Percentiles rank a stretch among this genome's conserved stretches.
phyloP scores from a whole-genome alignment of 2,888 invertebrate species.

The Limnephilus lunatus region DNA sequence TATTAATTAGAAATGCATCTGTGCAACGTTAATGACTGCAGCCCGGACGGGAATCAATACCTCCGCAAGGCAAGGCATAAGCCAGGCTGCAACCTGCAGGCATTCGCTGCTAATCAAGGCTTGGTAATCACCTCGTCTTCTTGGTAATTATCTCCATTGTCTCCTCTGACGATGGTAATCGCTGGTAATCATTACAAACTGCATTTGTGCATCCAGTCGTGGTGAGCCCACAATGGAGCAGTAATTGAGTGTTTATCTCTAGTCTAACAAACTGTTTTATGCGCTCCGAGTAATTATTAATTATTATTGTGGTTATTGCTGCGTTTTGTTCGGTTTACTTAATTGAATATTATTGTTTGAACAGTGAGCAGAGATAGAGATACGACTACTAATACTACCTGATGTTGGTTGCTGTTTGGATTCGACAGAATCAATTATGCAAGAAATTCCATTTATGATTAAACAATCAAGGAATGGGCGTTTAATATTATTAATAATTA shows the following conservation, averaged over 20 bases:
- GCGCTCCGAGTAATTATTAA: neutral
- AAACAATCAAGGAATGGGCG: neutral
- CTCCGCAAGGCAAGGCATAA: neutral
- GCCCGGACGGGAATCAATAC: neutral
- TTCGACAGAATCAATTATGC: neutral
- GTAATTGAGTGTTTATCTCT: constrained; percentile 32
- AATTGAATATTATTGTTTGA: neutral
- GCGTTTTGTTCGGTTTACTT: neutral
- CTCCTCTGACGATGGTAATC: constrained; percentile 21
- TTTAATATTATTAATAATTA: neutral
- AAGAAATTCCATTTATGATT: neutral
- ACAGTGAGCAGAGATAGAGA: neutral
- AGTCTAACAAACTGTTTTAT: constrained; percentile 19
- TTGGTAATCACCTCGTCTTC: constrained; percentile 43
- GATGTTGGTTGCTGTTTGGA: neutral
- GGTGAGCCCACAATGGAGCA: constrained; percentile 4
- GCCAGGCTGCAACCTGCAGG: neutral
- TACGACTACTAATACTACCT: neutral
- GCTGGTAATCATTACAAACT: constrained; percentile 12
- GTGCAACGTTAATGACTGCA: neutral
- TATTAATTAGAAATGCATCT: neutral
- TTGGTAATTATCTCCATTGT: constrained; percentile 50
- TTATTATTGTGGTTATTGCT: neutral
- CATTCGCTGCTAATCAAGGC: constrained; percentile 10
- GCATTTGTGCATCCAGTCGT: constrained; percentile 21